phyloP scores from a whole-genome alignment of 2,797 vertebrate genomes.

The Passerculus sandwichensis region DNA sequence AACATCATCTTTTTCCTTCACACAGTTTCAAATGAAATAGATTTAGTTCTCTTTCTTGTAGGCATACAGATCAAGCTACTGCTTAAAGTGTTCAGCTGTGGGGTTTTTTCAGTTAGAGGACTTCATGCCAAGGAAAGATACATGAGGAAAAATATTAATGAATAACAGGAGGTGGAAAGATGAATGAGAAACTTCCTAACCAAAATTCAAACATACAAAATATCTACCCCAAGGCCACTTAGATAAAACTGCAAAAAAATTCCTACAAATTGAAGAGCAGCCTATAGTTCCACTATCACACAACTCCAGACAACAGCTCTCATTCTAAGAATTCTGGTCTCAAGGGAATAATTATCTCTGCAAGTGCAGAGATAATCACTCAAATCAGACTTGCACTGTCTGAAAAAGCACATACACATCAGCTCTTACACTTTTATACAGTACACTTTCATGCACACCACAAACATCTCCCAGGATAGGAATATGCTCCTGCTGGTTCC shows the following conservation, averaged over 20 bases:
- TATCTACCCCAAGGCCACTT: neutral
- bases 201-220: neutral
- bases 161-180: neutral
- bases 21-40: slow-evolving; percentile 36
- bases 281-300: neutral
- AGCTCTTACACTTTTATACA: neutral
- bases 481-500: neutral
- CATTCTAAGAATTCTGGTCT: slow-evolving; percentile 4
- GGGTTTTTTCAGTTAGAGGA: neutral
- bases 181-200: neutral
- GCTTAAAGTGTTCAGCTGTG: neutral
- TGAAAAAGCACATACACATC: neutral
- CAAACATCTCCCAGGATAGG: neutral
- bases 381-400: neutral
- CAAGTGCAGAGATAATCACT: neutral
- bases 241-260: neutral
- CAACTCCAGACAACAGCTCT: neutral
- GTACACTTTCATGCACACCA: neutral
- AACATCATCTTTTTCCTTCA: neutral
- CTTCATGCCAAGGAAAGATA: neutral
- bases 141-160: neutral
- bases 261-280: neutral
- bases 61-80: neutral
- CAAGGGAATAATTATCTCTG: slow-evolving; percentile 19
- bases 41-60: slow-evolving; percentile 13